Base-by-base conservation (phyloP, 1,140 invertebrate genomes). In the Vanessa atalanta region DNA sequence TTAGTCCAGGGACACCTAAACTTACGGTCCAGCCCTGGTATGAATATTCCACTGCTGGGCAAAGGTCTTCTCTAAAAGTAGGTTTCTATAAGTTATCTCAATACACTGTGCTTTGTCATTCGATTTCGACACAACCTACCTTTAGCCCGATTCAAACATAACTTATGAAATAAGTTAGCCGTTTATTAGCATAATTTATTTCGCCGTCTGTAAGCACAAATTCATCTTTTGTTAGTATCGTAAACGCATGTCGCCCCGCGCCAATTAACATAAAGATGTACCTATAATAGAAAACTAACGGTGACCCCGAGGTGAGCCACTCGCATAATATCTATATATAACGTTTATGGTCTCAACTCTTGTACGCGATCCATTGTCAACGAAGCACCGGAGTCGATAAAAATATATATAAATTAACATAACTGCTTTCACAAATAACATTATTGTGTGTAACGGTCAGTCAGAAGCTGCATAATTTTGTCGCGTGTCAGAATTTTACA, bases 321-420 rank as follows among this genome's bases (percentile, higher is more conserved):
- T 73, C 68, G 65, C 70, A 76, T 81, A 71, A 77, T 76, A 67
- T 74, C 63, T 57, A 79, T 76, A 77, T 76, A 72, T 78, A 68
- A 75, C 23, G 37, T 78, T 83, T 75, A 80, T 80, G 15, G 47
- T 48, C 63, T 71, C 68, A 72, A 75, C 67, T 76, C 53, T 77
- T 77, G 77, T 75, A 71, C n/a, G 69, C 72, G 72, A 74, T 37
- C 60, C 67, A 79, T 79, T 81, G 79, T 81, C 75, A 70, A 64
- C 74, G 53, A 69, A 82, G 76, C 75, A 72, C 76, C 80, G 50
- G 70, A 60, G 70, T 76, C 76, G 55, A 81, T 78, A 80, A 84
- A 81, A 83, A 79, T 78, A 79, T 75, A 78, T 70, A 83, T 87
- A 84, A 82, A 85, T 87, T 85, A 82, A 64, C 79, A 81, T 85